Evolutionary conservation across 2,113 vertebrate genomes (phyloP), one percentile per base, ranked within the genome.

Genomic region (Crotophaga sulcirostris): DNA sequence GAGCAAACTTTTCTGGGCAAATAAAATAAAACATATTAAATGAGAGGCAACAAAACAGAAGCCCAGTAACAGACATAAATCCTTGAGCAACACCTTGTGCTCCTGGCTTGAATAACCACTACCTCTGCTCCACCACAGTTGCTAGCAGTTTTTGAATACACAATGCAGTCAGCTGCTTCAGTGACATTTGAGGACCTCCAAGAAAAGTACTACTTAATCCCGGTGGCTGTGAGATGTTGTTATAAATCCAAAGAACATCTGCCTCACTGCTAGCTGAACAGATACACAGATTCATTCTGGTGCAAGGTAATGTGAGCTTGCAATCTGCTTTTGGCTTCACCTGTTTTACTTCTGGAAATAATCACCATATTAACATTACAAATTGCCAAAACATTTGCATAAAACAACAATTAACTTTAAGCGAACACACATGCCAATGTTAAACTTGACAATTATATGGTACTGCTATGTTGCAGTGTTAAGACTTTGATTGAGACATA

Each of bases 191-290:
- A 96, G 79, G 58, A 47, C 47, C 76, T 40, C 38, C 42, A 75
- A 85, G 91, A 87, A 42, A 49, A 86, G 45, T 55, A 54, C 47
- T 90, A 25, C 72, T 91, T 91, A 97, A 97, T 92, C 84, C 79
- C 8, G 0, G 83, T 73, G 85, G 70, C 85, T 94, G 54, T 17
- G 16, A 96, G 66, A 93, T 84, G 36, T n/a, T 49, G 12, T 19
- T 66, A 88, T 93, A 96, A 95, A 95, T 94, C 87, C 84, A 68
- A 72, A 84, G 56, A 93, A 95, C 94, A 89, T 87, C 93, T 96
- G 83, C 80, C 72, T 90, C 55, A 16, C 52, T 82, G 60, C 58
- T 80, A 82, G 40, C n/a, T 95, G 72, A 92, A 84, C 90, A 95
- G 63, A 92, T 34, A 60, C 0, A 79, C 23, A 67, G 33, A 86